Base-by-base conservation (phyloP, 2,888 invertebrate genomes). In the Ypsolopha scabrella region DNA sequence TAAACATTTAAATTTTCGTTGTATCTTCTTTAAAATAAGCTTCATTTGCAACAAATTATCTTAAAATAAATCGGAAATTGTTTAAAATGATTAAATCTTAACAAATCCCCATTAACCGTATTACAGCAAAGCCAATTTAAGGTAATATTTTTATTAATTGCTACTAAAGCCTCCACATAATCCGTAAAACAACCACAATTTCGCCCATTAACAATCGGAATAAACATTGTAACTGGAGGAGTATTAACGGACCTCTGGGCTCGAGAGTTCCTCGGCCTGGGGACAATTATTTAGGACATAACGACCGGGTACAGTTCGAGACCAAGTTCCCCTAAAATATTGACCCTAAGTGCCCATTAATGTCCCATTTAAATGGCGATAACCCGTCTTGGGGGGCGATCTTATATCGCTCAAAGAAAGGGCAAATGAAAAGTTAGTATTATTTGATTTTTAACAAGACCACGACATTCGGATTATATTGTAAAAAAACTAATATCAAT, bases 311-410 rank as follows among this genome's bases (percentile, higher is more conserved):
- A 57, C 56, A 63, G 64, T 65, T 64, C 62, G 61, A 63, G 61
- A 60, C 57, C 59, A 43, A 38, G 48, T 52, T 52, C 47, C 65
- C 60, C 72, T 82, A 72, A 81, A 78, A 76, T 83, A 83, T 80
- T 77, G 75, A 76, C 77, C 76, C 70, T 70, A 67, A 72, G 76
- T 72, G 70, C 64, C 75, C 75, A 81, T 82, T 82, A 82, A 67
- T 69, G 72, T 70, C 69, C 72, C 75, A 65, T 67, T 69, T 68
- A 63, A 60, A 60, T 62, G 70, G 67, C 66, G 71, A 75, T 77
- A 78, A 80, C 73, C 70, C 71, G 68, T 72, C 73, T 73, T 71
- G 65, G 68, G 69, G 63, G 72, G 67, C 24, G 4, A 24, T 24
- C 24, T 4, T 24, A 4, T 24, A 24, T 24, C 24, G 24, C 24